phyloP scores from a whole-genome alignment of 2,888 invertebrate species.

The Agelastica alni region DNA sequence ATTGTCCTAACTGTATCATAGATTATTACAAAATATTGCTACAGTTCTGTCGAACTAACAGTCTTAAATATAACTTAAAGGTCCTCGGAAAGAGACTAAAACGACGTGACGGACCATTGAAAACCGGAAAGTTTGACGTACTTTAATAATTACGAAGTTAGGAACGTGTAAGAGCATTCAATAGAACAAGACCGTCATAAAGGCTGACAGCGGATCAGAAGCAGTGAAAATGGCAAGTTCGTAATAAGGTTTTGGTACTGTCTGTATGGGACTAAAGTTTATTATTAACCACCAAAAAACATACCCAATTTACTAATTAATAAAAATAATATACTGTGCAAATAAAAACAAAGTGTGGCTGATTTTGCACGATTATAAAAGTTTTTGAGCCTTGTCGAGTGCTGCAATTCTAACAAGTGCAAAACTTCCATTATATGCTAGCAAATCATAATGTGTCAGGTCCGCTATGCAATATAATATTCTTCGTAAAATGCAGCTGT shows the following conservation, averaged over 20 bases:
- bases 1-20: too few species aligned
- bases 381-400: too few species aligned
- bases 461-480: too few species aligned
- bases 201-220: not conserved
- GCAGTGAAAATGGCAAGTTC: too few species aligned
- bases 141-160: conserved; percentile 19
- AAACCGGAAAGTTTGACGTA: conserved; percentile 10
- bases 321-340: not conserved
- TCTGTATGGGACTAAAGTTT: not conserved
- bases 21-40: too few species aligned
- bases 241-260: not conserved
- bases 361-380: not conserved
- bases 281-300: too few species aligned
- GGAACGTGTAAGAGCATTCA: conserved; percentile 4
- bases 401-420: too few species aligned
- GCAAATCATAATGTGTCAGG: too few species aligned
- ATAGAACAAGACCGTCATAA: not conserved
- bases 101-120: conserved; percentile 11
- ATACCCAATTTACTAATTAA: too few species aligned
- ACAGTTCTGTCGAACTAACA: not conserved
- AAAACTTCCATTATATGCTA: too few species aligned
- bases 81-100: not conserved
- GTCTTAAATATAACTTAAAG: too few species aligned
- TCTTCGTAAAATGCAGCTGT: too few species aligned
- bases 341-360: not conserved